These are phyloP conservation scores for Leucophenga maculata DNA, from an alignment of 2,888 invertebrate species.

Conservation along the genomic window DNA sequence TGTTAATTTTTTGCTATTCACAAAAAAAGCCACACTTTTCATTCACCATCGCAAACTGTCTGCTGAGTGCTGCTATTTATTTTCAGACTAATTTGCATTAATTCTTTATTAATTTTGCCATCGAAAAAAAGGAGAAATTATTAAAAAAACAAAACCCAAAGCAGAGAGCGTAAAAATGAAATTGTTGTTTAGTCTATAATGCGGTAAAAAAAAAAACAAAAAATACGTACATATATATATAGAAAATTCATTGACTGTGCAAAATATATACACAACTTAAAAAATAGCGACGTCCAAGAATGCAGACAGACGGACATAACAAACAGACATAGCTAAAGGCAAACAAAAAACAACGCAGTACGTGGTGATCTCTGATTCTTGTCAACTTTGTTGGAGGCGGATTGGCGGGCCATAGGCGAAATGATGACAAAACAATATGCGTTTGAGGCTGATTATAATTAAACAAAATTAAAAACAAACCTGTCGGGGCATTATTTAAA, in stretches of 20 bases:
- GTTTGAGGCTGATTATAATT: constrained; percentile 13
- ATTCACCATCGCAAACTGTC: constrained; percentile 9
- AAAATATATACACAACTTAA: too few species aligned
- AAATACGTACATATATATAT: not conserved
- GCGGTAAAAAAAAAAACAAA: not conserved
- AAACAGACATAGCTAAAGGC: not conserved
- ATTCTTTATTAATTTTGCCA: constrained; percentile 22
- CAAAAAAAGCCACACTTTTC: not conserved
- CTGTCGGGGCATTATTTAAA: constrained; percentile 1
- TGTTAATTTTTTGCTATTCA: not conserved
- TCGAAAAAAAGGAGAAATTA: not conserved
- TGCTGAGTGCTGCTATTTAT: not conserved
- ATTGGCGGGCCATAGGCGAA: too few species aligned
- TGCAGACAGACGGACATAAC: constrained; percentile 27
- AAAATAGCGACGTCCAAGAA: constrained; percentile 37
- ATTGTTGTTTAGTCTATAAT: constrained; percentile 14
- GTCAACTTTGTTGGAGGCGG: too few species aligned
- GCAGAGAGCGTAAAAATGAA: not conserved
- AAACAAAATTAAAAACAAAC: constrained; percentile 11
- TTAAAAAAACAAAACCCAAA: constrained; percentile 3
- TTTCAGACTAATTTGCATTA: constrained; percentile 24
- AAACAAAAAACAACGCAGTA: too few species aligned
- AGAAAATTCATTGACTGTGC: not conserved
- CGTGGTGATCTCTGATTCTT: too few species aligned
- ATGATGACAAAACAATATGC: constrained; percentile 4